Conservation (phyloP, 2,888 invertebrate species). For the Nephrotoma flavescens region DNA sequence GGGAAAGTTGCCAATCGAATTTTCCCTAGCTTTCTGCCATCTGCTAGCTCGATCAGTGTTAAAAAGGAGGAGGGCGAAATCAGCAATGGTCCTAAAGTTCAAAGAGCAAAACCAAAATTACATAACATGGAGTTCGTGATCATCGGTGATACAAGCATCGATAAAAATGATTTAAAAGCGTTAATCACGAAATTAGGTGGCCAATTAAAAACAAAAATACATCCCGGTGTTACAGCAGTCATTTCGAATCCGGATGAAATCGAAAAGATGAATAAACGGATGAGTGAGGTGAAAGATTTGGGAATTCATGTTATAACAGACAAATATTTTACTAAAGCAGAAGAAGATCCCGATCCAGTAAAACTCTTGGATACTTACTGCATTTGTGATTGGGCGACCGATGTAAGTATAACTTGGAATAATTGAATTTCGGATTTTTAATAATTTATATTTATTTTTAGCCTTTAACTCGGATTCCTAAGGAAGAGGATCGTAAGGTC, state of each 20-base stretch:
- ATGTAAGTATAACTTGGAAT: conserved; percentile 39
- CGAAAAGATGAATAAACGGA: conserved; percentile 46
- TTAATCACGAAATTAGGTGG: conserved; percentile 65
- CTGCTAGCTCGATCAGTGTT: conserved; percentile 23
- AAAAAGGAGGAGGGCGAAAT: conserved; percentile 38
- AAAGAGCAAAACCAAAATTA: conserved; percentile 50
- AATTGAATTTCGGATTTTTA: conserved; percentile 6
- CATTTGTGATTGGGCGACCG: conserved; percentile 72
- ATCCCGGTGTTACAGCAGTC: conserved; percentile 52
- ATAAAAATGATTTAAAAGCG: conserved; percentile 48
- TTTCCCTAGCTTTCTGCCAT: conserved; percentile 38
- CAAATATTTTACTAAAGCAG: conserved; percentile 55
- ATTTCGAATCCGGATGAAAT: conserved; percentile 56
- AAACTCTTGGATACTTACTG: conserved; percentile 53
- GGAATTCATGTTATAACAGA: conserved; percentile 72
- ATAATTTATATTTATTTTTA: conserved; percentile 14
- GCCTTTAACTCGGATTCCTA: conserved; percentile 33
- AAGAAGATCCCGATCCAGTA: conserved; percentile 42
- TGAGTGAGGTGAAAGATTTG: conserved; percentile 46
- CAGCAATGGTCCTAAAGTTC: conserved; percentile 43
- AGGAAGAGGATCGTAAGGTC: conserved; percentile 37
- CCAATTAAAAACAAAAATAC: conserved; percentile 46
- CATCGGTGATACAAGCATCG: conserved; percentile 38
- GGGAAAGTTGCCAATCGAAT: conserved; percentile 40
- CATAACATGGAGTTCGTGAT: conserved; percentile 66